Evolutionary conservation across 1,140 invertebrate species (phyloP).

Genomic region (Leucophenga varia): DNA sequence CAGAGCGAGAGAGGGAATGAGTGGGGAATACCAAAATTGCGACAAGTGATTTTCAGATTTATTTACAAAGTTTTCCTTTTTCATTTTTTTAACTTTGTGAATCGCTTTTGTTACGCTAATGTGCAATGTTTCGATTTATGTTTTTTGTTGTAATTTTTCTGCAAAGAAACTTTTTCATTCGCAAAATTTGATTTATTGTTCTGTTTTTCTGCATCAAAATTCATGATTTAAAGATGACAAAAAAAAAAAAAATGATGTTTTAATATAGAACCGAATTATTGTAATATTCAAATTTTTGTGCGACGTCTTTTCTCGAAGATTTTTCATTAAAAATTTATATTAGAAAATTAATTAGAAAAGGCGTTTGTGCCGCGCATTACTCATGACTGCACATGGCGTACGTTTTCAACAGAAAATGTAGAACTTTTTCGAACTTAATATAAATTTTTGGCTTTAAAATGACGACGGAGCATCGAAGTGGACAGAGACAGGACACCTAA

Average conservation of each 20-base stretch:
- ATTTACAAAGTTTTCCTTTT: slow-evolving; percentile 17
- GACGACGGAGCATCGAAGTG: too few species aligned
- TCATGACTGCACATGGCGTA: slow-evolving; percentile 25
- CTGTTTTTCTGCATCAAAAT: too few species aligned
- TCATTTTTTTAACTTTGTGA: background rate
- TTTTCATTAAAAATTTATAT: slow-evolving; percentile 14
- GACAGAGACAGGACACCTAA: too few species aligned
- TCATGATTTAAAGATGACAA: too few species aligned
- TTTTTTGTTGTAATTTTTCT: too few species aligned
- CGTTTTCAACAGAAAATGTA: too few species aligned
- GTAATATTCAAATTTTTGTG: slow-evolving; percentile 17
- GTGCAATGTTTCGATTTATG: background rate
- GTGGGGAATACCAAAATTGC: slow-evolving; percentile 31
- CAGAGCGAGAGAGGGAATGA: slow-evolving; percentile 18
- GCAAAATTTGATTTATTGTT: too few species aligned
- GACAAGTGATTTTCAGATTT: slow-evolving; percentile 56
- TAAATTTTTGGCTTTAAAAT: too few species aligned
- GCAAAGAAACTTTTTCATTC: too few species aligned
- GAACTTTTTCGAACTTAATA: slow-evolving; percentile 18
- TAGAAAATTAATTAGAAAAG: slow-evolving; percentile 44
- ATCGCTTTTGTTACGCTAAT: slow-evolving; percentile 1
- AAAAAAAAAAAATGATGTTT: too few species aligned
- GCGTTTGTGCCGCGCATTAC: slow-evolving; percentile 3
- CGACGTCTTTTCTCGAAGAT: slow-evolving; percentile 9
- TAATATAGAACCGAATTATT: too few species aligned